phyloP scores from a whole-genome alignment of 2,888 invertebrate species.

The Carcina quercana region DNA sequence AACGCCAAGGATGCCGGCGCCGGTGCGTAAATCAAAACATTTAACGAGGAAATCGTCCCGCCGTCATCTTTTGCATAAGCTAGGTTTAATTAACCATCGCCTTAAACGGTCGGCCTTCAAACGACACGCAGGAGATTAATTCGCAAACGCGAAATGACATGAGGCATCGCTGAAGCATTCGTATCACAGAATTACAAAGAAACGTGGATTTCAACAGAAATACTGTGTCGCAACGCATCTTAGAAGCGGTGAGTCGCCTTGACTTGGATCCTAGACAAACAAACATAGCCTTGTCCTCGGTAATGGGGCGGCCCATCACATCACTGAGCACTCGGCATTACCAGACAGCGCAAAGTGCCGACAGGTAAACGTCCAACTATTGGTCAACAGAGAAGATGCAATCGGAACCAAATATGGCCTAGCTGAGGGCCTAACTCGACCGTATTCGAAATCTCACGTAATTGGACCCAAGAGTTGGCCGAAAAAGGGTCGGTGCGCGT shows the following conservation, averaged over 20 bases:
- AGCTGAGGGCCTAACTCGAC: conserved; percentile 2
- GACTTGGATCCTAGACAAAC: conserved; percentile 13
- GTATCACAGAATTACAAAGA: conserved; percentile 19
- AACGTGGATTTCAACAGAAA: conserved; percentile 15
- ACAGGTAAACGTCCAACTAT: conserved; percentile 5
- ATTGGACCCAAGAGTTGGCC: conserved; percentile 21
- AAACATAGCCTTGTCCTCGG: conserved; percentile 4
- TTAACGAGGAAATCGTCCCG: conserved; percentile 42
- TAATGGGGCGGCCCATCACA: too few species aligned
- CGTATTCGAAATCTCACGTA: conserved; percentile 14
- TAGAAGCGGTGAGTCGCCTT: conserved; percentile 17
- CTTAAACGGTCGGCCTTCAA: conserved; percentile 47
- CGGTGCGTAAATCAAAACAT: conserved; percentile 51
- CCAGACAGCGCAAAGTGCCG: conserved; percentile 4
- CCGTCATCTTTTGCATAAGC: conserved; percentile 27
- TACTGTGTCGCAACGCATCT: conserved; percentile 16
- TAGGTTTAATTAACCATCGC: conserved; percentile 52
- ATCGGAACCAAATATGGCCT: conserved; percentile 9
- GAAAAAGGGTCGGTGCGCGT: conserved; percentile 23
- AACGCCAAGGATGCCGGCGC: conserved; percentile 35
- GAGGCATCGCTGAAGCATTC: conserved; percentile 15
- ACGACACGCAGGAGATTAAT: conserved; percentile 42
- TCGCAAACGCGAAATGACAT: conserved; percentile 33
- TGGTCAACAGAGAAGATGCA: conserved; percentile 1
- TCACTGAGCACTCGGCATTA: too few species aligned